These are phyloP conservation scores for Thunnus albacares DNA, from an alignment of 2,797 vertebrate species.

Conservation along the genomic window DNA sequence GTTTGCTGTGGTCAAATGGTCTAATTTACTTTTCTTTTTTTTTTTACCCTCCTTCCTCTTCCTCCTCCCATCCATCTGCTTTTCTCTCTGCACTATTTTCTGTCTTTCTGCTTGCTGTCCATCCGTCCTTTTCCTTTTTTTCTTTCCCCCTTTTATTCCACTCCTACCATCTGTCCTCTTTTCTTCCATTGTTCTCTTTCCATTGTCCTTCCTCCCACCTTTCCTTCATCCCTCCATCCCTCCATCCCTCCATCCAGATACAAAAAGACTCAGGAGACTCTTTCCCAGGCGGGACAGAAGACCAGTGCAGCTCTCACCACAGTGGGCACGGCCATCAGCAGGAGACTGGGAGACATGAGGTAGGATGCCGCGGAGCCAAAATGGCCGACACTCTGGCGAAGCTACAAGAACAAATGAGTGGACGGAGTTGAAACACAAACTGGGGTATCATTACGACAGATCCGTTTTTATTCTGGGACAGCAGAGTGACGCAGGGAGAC, in stretches of 20 bases:
- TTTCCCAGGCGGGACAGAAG: conserved; percentile 95
- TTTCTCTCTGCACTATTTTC: not conserved
- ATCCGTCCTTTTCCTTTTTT: not conserved
- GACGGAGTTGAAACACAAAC: not conserved
- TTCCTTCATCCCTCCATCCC: not conserved
- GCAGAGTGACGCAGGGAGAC: not conserved
- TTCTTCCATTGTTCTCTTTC: no score
- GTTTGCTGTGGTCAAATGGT: conserved; percentile 9
- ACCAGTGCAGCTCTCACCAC: conserved; percentile 93
- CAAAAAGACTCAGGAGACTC: conserved; percentile 98
- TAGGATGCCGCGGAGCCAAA: conserved; percentile 69
- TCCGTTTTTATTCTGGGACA: not conserved
- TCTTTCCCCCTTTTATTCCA: not conserved
- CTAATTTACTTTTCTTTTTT: conserved; percentile 15
- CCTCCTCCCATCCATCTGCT: not conserved
- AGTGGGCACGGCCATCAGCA: conserved; percentile 91
- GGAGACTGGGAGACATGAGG: conserved; percentile 96
- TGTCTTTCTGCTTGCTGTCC: conserved; percentile 2
- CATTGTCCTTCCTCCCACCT: no score
- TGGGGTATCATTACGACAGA: not conserved
- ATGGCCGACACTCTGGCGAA: not conserved
- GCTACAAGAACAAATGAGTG: conserved; percentile 28
- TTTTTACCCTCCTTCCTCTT: not conserved
- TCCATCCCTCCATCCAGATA: conserved; percentile 85
- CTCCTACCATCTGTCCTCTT: conserved; percentile 16